Conservation (phyloP, 2,113 vertebrate genomes). For the Sigmodon hispidus region DNA sequence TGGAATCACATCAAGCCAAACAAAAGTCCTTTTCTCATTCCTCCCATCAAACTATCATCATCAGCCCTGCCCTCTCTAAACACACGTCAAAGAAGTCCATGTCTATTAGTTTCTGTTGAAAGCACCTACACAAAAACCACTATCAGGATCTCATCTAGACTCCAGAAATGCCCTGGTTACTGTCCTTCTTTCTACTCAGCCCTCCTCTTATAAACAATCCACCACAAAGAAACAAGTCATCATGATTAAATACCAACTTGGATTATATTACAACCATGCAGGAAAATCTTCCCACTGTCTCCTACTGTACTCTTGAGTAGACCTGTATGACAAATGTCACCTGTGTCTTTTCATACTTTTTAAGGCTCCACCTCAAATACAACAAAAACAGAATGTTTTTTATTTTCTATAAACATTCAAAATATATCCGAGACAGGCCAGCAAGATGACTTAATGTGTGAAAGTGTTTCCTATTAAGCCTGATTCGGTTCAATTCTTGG, state of each 20-base stretch:
- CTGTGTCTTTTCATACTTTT: neutral
- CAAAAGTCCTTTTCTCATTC: conserved; percentile 26
- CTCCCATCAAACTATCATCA: neutral
- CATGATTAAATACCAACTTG: conserved; percentile 2
- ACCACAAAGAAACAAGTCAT: neutral
- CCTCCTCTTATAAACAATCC: conserved; percentile 12
- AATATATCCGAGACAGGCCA: neutral
- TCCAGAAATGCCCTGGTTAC: neutral
- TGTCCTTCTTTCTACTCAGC: neutral
- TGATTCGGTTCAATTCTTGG: neutral
- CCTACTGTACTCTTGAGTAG: neutral
- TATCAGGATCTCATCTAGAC: neutral
- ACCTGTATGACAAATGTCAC: neutral
- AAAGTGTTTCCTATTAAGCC: neutral
- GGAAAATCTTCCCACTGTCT: conserved; percentile 11
- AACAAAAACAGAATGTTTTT: neutral
- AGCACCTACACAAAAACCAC: neutral
- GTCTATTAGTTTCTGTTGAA: neutral
- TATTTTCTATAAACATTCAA: neutral
- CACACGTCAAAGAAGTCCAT: neutral
- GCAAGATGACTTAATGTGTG: neutral
- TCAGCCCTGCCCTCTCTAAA: neutral
- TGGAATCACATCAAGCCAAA: neutral
- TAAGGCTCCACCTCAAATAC: neutral
- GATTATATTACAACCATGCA: neutral